These are phyloP conservation scores for Cinclus cinclus DNA, from an alignment of 2,113 vertebrate genomes.

Conservation along the genomic window DNA sequence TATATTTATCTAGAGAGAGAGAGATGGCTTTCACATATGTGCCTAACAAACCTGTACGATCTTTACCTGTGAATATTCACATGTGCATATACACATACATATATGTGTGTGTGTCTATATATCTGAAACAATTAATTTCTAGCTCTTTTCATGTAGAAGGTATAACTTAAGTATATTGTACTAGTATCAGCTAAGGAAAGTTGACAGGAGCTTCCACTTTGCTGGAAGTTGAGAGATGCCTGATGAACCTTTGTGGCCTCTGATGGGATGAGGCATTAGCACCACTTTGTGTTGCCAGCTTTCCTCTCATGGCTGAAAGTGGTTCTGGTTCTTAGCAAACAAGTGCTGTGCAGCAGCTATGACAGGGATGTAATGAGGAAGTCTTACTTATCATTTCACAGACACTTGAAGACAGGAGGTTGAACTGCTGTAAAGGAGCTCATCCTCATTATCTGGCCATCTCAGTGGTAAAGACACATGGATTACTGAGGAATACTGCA, in stretches of 20 bases:
- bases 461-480: not conserved
- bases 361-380: not conserved
- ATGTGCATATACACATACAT: too few relatives aligned
- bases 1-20: not conserved
- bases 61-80: not conserved
- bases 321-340: not conserved
- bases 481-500: not conserved
- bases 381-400: not conserved
- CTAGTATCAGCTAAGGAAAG: not conserved
- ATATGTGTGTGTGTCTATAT: not conserved
- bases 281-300: not conserved
- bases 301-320: not conserved
- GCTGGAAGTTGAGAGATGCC: not conserved
- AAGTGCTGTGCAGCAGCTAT: not conserved
- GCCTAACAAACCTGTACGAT: not conserved
- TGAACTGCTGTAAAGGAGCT: not conserved
- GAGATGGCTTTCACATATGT: not conserved
- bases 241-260: not conserved
- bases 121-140: not conserved
- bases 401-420: not conserved
- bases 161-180: not conserved
- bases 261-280: not conserved
- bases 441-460: not conserved
- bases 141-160: not conserved
- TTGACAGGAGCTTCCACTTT: accelerated